Percentiles rank a stretch among this genome's conserved stretches.
phyloP scores from a whole-genome alignment of 2,113 vertebrate species.

The Meriones unguiculatus region DNA sequence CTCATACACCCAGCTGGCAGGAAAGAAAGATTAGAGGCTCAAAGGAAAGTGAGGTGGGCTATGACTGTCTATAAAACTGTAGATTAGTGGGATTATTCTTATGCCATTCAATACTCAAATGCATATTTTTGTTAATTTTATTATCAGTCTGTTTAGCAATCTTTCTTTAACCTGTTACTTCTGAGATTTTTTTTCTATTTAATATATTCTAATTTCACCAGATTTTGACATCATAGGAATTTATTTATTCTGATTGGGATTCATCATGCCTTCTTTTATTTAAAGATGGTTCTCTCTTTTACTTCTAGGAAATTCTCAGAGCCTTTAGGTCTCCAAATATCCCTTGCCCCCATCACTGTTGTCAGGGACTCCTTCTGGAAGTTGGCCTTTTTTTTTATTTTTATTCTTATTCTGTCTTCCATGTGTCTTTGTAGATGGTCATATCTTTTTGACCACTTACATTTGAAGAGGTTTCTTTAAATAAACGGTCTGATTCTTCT shows the following conservation, averaged over 20 bases:
- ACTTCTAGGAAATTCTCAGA: neutral
- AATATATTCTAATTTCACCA: neutral
- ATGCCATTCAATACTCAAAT: neutral
- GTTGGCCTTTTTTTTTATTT: neutral
- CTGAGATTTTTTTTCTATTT: neutral
- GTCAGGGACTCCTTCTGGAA: neutral
- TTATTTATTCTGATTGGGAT: neutral
- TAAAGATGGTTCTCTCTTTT: neutral
- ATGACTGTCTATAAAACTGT: neutral
- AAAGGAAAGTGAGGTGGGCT: neutral
- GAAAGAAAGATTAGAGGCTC: neutral
- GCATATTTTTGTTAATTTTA: neutral
- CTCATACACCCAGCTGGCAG: neutral
- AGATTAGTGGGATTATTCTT: neutral
- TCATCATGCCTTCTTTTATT: neutral
- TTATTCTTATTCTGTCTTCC: neutral
- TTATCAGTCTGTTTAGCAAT: neutral
- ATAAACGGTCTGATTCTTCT: neutral
- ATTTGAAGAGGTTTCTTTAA: neutral
- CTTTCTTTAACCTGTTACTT: neutral
- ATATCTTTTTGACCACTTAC: neutral
- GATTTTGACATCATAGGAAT: neutral
- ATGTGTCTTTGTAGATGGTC: neutral
- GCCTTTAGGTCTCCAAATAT: neutral
- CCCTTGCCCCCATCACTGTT: neutral